Conservation (phyloP, 1,140 invertebrate species). For the Chrysomallon squamiferum region DNA sequence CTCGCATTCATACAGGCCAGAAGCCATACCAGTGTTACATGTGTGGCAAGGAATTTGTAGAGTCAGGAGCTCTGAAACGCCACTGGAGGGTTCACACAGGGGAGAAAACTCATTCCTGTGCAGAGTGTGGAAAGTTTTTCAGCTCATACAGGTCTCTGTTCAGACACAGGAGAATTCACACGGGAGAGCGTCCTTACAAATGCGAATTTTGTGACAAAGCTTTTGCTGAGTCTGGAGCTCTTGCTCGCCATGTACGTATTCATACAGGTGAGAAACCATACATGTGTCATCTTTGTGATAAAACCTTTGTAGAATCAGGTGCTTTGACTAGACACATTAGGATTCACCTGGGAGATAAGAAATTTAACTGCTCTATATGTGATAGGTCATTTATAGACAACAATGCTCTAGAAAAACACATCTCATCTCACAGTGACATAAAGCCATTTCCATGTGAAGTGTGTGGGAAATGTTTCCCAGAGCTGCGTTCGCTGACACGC, state of each 20-base stretch:
- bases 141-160: background rate
- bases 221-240: background rate
- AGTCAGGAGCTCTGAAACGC: too few relatives aligned
- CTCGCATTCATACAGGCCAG: too few relatives aligned
- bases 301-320: background rate
- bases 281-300: constrained; percentile 7
- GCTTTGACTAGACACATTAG: background rate
- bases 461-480: constrained; percentile 2
- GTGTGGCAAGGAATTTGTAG: too few relatives aligned
- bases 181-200: constrained; percentile 2
- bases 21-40: too few relatives aligned
- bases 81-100: background rate
- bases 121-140: constrained; percentile 7
- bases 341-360: constrained; percentile 1
- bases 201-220: constrained; percentile 14
- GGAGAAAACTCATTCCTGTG: constrained; percentile 7
- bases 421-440: too few relatives aligned
- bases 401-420: background rate
- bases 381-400: background rate
- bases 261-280: constrained; percentile 17
- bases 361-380: constrained; percentile 6
- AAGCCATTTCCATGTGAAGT: background rate
- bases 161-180: constrained; percentile 4
- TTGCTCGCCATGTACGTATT: background rate
- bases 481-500: background rate